Base-by-base conservation (phyloP, 2,888 invertebrate genomes). In the Chaitophorus viminalis region DNA sequence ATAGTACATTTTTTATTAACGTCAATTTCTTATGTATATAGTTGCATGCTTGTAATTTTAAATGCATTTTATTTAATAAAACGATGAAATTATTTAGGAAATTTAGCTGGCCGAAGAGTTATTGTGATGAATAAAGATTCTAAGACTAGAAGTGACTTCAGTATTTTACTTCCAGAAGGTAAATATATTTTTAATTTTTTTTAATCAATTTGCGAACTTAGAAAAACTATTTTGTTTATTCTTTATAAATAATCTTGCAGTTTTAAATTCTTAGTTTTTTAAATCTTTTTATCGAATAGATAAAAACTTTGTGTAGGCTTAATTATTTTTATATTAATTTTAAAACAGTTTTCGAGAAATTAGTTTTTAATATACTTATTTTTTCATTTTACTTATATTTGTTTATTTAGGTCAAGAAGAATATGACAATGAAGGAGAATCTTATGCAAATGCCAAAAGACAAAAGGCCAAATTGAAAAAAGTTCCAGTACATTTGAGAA, bases 21-120 rank as follows among this genome's bases (percentile, higher is more conserved):
- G 21, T 18, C 21, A 1, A 0, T 25, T 25, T 60, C 6, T 60
- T 21, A 21, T 60, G 60, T 60, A 25, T 5, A 1, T 14, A 21
- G 21, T 18, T 0, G 11, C 17, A 5, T 52, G 52, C 11, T 1
- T 25, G 60, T 60, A 60, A 60, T 60, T 60, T 21, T 18, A 60
- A 60, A 21, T 60, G 25, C 54, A 60, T 21, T 60, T 60, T 60
- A 60, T 70, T 29, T 29, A 4, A 9, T 29, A 6, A 11, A 31
- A 31, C 8, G 31, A 17, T 70, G 17, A 3, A 17, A 46, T 31
- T 70, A n/a, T 39, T 52, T 17, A 87, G 87, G 81, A n/a, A 81
- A 87, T 31, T 87, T 81, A 33, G 87, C 81, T 46, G 79, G 79
- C n/a, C 81, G 87, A 81, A 87, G 87, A 39, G 87, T 87, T 46